Evolutionary conservation across 2,797 vertebrate species (phyloP), one percentile per base, ranked within the genome.

Genomic region (Poeciliopsis turneri): DNA sequence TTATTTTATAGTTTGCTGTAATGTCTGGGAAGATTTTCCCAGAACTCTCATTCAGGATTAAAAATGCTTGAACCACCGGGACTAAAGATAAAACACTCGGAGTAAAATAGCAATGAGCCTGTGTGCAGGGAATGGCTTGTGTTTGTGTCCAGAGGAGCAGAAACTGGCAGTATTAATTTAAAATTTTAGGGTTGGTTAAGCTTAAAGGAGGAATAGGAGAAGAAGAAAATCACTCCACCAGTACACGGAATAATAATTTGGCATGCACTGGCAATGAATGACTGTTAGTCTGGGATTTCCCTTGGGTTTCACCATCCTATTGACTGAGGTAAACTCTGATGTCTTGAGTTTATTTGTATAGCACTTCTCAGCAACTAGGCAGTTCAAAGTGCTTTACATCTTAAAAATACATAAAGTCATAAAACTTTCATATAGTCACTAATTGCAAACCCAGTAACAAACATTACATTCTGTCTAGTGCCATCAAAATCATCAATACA

Each of bases 1-100:
- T 85, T 84, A 77, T 88, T 86, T 85, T 36, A 16, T 90, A 92
- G 86, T 91, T 91, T 84, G 80, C 80, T 55, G 43, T 89, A 85
- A 91, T 91, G 86, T 90, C 79, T 78, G 69, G 41, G 80, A 75
- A 79, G 77, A 77, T 84, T 89, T 86, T 87, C 82, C 80, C 88
- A 59, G 78, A 82, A 86, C 87, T 87, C 36, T 80, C 84, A 82
- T 71, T 2, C 5, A 87, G 92, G 89, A 90, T 93, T 93, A 89
- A 86, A 66, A 79, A n/a, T 49, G 70, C 72, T 78, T 39, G 86
- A 85, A 85, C 84, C 82, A 78, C 78, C 75, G 83, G 84, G 90
- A 74, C 79, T 74, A 77, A 85, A 90, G 86, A 92, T 92, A 85
- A 92, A 88, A 89, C 36, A 72, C 53, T 72, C 72, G 69, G 45